Evolutionary conservation across 2,113 vertebrate species (phyloP), one percentile per base, ranked within the genome.

Genomic region (Mastomys natalensis): DNA sequence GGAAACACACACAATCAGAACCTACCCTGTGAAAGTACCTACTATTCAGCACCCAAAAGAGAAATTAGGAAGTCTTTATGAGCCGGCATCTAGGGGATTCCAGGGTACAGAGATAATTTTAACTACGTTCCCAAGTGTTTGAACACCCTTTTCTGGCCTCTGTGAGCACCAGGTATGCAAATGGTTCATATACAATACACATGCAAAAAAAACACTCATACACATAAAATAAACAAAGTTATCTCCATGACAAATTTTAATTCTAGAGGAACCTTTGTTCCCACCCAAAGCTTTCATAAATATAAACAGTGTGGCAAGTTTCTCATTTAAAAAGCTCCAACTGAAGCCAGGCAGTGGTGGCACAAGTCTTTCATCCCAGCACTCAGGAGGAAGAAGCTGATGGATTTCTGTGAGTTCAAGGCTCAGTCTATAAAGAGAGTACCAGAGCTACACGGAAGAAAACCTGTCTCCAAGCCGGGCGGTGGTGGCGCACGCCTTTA

Each of bases 1-100:
- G 73, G 68, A 93, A 97, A 98, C 43, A 96, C 92, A 93, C 92
- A 64, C n/a, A 80, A 21, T 98, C 78, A 99, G 97, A 76, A 89
- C 7, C 48, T 68, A 15, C 8, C 37, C 48, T 11, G 3, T 26
- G 68, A 74, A n/a, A 62, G 21, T 1, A 43, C 73, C 55, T 37
- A 62, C 31, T 37, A 53, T 8, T 24, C 4, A 15, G 43, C 37
- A 66, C 55, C 22, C 64, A 34, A 90, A 62, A 58, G 43, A 68
- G 17, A 5, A 73, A 24, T 5, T 10, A 88, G 26, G 29, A 90
- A 21, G 74, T 62, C 37, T 72, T 51, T 51, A 9, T 48, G 29
- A 62, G n/a, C 29, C 53, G 31, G 72, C 26, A 26, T 3, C n/a
- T 45, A 76, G 53, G 16, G n/a, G 21, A 11, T 45, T 81, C 89